Conservation (phyloP, 2,797 vertebrate genomes). For the Varecia variegata region DNA sequence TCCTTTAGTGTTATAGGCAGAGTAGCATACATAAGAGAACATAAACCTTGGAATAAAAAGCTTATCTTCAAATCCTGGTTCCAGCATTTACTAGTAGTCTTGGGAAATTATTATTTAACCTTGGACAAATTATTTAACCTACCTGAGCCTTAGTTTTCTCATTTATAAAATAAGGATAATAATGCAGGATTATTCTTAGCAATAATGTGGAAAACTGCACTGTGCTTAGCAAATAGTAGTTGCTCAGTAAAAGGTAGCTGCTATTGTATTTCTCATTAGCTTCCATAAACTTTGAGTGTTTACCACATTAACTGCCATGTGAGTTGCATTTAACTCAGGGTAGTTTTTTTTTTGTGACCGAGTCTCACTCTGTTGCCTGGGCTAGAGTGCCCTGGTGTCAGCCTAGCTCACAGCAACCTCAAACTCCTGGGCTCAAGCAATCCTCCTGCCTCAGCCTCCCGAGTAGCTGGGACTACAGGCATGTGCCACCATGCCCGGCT, state of each 20-base stretch:
- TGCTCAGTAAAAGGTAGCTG: slow-evolving; percentile 32
- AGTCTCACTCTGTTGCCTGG: too few relatives aligned
- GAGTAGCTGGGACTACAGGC: too few relatives aligned
- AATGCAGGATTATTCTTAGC: neutral
- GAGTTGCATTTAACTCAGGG: too few relatives aligned
- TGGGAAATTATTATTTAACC: too few relatives aligned
- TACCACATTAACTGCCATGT: neutral
- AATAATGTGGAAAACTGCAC: neutral
- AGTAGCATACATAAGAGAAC: neutral
- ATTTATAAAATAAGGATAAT: slow-evolving; percentile 49
- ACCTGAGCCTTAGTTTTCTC: neutral
- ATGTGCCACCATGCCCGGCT: too few relatives aligned
- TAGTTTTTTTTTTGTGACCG: too few relatives aligned
- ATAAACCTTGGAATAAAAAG: neutral
- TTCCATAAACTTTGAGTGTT: slow-evolving; percentile 30
- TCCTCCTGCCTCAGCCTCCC: too few relatives aligned
- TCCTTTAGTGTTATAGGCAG: neutral
- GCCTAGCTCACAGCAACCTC: too few relatives aligned
- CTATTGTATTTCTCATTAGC: neutral
- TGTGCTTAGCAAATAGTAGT: slow-evolving; percentile 8
- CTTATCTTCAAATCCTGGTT: neutral
- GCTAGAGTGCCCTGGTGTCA: too few relatives aligned
- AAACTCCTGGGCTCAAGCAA: too few relatives aligned
- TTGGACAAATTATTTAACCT: slow-evolving; percentile 29
- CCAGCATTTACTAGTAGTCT: neutral